Conservation (phyloP, 2,113 vertebrate species). For the Sciurus niger region DNA sequence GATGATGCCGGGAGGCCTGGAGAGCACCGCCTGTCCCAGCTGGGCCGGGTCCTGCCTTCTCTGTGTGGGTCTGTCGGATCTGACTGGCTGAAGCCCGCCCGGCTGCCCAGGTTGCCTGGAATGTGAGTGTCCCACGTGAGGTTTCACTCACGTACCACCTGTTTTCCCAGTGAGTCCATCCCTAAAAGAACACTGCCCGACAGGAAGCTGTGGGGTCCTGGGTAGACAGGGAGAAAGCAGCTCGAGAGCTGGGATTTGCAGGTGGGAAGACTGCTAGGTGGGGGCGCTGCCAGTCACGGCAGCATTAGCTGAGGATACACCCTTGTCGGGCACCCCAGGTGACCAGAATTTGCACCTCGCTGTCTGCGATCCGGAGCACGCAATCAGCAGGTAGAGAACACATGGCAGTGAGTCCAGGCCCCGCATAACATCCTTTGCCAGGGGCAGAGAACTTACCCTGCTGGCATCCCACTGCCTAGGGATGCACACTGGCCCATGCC, state of each 20-base stretch:
- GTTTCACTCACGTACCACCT: background rate
- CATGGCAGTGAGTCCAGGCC: background rate
- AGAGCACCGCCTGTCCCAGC: background rate
- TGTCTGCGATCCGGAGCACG: background rate
- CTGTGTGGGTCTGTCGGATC: background rate
- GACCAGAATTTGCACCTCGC: background rate
- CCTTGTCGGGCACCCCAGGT: background rate
- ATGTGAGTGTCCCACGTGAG: background rate
- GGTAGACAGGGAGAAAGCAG: background rate
- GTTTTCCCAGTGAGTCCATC: no score
- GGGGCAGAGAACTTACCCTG: background rate
- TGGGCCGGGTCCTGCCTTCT: no score
- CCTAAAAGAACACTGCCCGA: background rate
- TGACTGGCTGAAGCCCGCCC: background rate
- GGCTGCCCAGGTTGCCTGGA: background rate
- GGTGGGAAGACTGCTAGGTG: background rate
- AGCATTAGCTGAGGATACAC: background rate
- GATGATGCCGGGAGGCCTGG: background rate
- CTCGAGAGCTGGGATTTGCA: background rate
- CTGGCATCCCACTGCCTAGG: background rate
- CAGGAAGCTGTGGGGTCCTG: background rate
- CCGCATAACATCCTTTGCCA: background rate
- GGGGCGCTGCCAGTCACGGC: background rate
- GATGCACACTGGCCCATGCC: background rate
- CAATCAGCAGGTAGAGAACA: background rate